Evolutionary conservation across 2,797 vertebrate species (phyloP), one percentile per base, ranked within the genome.

Genomic region (Anisognathus igniventris): DNA sequence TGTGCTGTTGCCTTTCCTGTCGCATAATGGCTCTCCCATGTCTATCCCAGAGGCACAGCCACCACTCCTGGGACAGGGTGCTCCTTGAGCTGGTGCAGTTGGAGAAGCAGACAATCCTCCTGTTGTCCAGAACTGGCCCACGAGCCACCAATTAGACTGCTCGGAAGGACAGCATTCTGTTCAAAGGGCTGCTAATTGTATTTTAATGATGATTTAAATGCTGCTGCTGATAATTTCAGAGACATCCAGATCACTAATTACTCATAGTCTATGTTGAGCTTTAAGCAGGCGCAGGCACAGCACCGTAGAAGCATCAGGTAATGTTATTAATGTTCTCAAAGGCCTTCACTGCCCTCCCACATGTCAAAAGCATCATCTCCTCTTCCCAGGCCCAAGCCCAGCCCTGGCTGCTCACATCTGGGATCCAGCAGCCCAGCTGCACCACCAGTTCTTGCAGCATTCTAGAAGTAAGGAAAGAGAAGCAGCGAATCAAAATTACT

Each of bases 181-280:
- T 93, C 60, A 60, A 88, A 92, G 67, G 28, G 80, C 45, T 73
- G 60, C 78, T 94, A 80, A 75, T 89, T 93, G 68, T 80, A 39
- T 40, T 64, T 71, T 88, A 91, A 86, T 67, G 83, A 57, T 44
- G 51, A 54, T 85, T 73, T 87, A 89, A 89, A 60, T 83, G 60
- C 82, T 76, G 24, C 30, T 40, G 71, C 6, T 47, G 54, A 92
- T 92, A 9, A 58, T 86, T 87, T 86, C 78, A 58, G 77, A 82
- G 79, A 33, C 28, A 57, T 48, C 22, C 39, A 82, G n/a, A 68
- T 95, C 44, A 45, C 65, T 88, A 91, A 89, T 93, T 88, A 66
- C 45, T 51, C 23, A 68, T n/a, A 65, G 37, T 22, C 71, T 65
- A 3, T 27, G n/a, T 10, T 28, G 66, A 39, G 77, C 64, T 85